Evolutionary conservation across 2,797 vertebrate genomes (phyloP).

Genomic region (Acridotheres tristis): DNA sequence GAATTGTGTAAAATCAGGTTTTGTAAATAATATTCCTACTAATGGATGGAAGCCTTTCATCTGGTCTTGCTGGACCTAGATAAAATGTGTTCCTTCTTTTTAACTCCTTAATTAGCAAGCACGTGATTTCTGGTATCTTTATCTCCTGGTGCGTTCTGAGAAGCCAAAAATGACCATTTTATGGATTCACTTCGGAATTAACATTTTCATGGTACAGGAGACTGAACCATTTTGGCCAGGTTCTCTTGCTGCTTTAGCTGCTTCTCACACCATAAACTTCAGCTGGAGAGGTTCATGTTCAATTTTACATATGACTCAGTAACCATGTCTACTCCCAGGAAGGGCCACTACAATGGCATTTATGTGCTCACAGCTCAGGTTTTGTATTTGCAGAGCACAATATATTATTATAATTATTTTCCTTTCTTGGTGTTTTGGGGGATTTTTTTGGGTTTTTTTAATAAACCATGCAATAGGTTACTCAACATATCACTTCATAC

Average conservation of each 20-base stretch:
- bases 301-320: not conserved
- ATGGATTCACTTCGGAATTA: not conserved
- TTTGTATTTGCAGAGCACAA: not conserved
- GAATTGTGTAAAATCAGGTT: not conserved
- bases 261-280: not conserved
- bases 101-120: not conserved
- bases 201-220: not conserved
- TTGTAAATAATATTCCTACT: not conserved
- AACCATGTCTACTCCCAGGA: not conserved
- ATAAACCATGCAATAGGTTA: not conserved
- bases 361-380: not conserved
- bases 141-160: not conserved
- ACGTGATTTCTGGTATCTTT: not conserved
- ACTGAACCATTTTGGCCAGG: not conserved
- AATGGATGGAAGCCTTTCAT: not conserved
- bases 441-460: not conserved
- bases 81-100: not conserved
- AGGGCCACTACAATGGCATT: not conserved
- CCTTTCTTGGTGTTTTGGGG: not conserved
- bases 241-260: not conserved
- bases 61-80: not conserved
- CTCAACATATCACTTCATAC: not conserved
- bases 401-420: not conserved
- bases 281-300: accelerated
- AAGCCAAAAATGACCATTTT: not conserved